A percentile compares a stretch with the other conserved stretches of the same genome.
These are phyloP conservation scores for Ophiothrix spiculata DNA, from an alignment of 35 echinoderm and acorn worm genomes.

Conservation along the genomic window DNA sequence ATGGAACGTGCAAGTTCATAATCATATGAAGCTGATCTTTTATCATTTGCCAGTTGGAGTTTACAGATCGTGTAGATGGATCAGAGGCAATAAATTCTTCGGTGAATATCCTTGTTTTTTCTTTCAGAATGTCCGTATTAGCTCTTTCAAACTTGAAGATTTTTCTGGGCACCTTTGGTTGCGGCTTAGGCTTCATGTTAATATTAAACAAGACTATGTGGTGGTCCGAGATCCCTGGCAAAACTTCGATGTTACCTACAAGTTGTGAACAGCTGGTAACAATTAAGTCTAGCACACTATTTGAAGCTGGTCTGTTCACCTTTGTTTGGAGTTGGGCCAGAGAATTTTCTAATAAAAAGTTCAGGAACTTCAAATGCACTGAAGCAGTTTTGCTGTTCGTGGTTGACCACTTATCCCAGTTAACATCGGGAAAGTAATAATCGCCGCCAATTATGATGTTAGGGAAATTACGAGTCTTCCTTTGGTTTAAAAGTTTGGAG, in stretches of 20 bases:
- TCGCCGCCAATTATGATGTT: constrained; percentile 31
- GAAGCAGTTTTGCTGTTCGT: not conserved
- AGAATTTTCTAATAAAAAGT: constrained; percentile 12
- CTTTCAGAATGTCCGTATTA: not conserved
- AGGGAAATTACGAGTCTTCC: no score
- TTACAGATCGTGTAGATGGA: not conserved
- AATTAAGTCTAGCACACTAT: no score
- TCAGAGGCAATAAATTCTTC: not conserved
- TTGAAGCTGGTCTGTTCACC: constrained; percentile 27
- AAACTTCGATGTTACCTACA: not conserved
- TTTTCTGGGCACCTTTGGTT: not conserved
- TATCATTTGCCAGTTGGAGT: not conserved
- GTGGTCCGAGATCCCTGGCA: no score
- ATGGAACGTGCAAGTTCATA: not conserved
- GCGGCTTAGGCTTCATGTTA: not conserved
- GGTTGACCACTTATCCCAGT: constrained; percentile 5
- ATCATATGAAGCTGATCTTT: not conserved
- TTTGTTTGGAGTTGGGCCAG: not conserved
- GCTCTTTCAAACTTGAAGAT: not conserved
- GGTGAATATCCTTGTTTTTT: not conserved
- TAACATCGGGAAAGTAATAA: constrained; percentile 22
- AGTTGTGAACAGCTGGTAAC: not conserved
- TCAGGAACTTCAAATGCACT: not conserved
- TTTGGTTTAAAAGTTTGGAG: no score
- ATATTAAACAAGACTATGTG: constrained; percentile 22